Base-by-base conservation (phyloP, 2,888 invertebrate species). In the Oscheius onirici region DNA sequence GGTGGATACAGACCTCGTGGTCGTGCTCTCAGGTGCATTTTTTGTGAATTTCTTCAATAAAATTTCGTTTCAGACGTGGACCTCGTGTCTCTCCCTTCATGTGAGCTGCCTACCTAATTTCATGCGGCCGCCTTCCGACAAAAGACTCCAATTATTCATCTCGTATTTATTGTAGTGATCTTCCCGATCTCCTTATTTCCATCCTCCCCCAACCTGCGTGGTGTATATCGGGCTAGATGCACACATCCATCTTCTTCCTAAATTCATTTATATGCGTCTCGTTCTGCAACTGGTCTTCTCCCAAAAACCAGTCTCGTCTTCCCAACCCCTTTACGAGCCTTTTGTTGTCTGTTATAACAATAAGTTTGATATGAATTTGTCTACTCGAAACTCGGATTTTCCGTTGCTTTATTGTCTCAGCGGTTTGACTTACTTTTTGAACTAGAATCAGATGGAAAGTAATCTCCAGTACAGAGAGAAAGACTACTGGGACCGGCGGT, bases 401-500 rank as follows among this genome's bases (percentile, higher is more conserved):
- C n/a, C n/a, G n/a, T n/a, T n/a, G n/a, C n/a, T n/a, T n/a, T n/a
- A n/a, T n/a, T n/a, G n/a, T n/a, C n/a, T n/a, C n/a, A n/a, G n/a
- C n/a, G n/a, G n/a, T 2, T 17, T 10, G 1, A 22, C 10, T 10
- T 1, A 20, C 49, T 10, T 49, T 22, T 49, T 49, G 15, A 17
- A 22, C 20, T 17, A 2, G 10, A 5, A 10, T 10, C 13, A 28
- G 54, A 81, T 81, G 81, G 79, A 81, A 34, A 71, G 67, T 2
- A 81, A 81, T 52, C 58, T 60, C 17, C 78, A 82, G 54, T 83
- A 83, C 65, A 75, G 75, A 0, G 72, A 76, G 49, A 76, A 76
- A 58, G 79, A 76, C 20, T 83, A 83, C 54, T 83, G 83, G 83
- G 78, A 83, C 51, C 73, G 75, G 40, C 65, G 83, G 11, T 83